phyloP scores from a whole-genome alignment of 2,888 invertebrate genomes.

The Glaucopsyche alexis region DNA sequence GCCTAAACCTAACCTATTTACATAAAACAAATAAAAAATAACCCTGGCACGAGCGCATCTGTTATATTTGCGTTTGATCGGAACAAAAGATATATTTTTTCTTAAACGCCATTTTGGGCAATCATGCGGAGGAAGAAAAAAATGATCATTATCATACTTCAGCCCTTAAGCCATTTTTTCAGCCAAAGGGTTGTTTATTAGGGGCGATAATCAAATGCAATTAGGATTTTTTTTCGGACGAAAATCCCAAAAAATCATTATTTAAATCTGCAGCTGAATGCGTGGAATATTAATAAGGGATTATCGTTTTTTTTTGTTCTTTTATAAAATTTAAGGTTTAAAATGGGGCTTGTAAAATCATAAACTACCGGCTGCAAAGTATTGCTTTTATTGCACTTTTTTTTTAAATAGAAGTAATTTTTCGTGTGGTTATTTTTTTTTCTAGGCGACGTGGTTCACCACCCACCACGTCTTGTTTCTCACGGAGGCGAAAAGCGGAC shows the following conservation, averaged over 20 bases:
- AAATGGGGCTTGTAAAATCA: neutral
- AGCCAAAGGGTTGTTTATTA: conserved; percentile 77
- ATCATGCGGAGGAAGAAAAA: conserved; percentile 71
- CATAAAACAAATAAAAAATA: conserved; percentile 8
- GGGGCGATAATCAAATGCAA: conserved; percentile 80
- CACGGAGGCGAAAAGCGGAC: no score
- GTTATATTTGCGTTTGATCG: conserved; percentile 78
- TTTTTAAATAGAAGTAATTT: no score
- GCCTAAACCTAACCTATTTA: neutral
- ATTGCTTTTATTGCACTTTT: neutral
- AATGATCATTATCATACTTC: conserved; percentile 76
- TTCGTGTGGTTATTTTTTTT: no score
- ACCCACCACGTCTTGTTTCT: no score
- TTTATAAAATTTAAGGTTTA: neutral
- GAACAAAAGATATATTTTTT: conserved; percentile 75
- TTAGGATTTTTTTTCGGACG: conserved; percentile 64
- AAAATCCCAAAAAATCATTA: conserved; percentile 69
- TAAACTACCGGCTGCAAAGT: neutral
- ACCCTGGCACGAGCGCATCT: conserved; percentile 65
- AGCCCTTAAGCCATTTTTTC: conserved; percentile 79
- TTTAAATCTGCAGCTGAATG: conserved; percentile 77
- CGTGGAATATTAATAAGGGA: conserved; percentile 62
- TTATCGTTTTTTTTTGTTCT: conserved; percentile 35
- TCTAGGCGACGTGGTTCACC: no score
- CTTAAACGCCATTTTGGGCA: conserved; percentile 74